phyloP scores from a whole-genome alignment of 2,888 invertebrate species.

The Hesperia comma region DNA sequence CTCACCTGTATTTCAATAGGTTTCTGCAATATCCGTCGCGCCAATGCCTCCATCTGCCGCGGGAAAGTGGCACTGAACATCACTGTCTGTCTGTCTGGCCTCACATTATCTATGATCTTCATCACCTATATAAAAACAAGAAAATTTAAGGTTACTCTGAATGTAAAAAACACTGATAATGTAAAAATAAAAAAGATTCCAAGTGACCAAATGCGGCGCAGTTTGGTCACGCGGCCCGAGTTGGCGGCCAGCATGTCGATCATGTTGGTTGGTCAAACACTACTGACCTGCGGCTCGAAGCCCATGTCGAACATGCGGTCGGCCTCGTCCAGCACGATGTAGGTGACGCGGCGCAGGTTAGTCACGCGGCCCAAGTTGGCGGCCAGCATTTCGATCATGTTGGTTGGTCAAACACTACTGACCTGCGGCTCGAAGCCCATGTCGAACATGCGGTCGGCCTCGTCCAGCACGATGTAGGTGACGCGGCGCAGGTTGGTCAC shows the following conservation, averaged over 20 bases:
- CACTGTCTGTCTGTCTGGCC: slow-evolving; percentile 98
- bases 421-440: slow-evolving; percentile 99
- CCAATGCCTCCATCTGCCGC: slow-evolving; percentile 99
- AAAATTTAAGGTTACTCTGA: no score
- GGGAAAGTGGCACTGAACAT: slow-evolving; percentile 99
- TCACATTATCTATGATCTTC: slow-evolving; percentile 98
- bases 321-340: slow-evolving; percentile 98
- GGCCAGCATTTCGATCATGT: no score
- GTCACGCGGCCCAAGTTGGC: no score
- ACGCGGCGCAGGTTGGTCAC: slow-evolving; percentile 98
- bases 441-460: slow-evolving; percentile 99
- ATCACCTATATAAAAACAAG: slow-evolving; percentile 86
- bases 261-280: neutral
- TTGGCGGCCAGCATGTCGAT: no score
- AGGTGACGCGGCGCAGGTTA: no score
- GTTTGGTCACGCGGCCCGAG: no score
- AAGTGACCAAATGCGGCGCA: no score
- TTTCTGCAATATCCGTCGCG: slow-evolving; percentile 94
- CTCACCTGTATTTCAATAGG: slow-evolving; percentile 95
- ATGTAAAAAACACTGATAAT: no score
- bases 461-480: slow-evolving; percentile 98
- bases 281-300: slow-evolving; percentile 94
- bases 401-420: slow-evolving; percentile 2
- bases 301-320: slow-evolving; percentile 99
- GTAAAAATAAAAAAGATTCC: no score